A percentile compares a stretch with the other conserved stretches of the same genome.
Evolutionary conservation across 2,888 invertebrate genomes (phyloP).

Genomic region (Steinernema scapterisci): DNA sequence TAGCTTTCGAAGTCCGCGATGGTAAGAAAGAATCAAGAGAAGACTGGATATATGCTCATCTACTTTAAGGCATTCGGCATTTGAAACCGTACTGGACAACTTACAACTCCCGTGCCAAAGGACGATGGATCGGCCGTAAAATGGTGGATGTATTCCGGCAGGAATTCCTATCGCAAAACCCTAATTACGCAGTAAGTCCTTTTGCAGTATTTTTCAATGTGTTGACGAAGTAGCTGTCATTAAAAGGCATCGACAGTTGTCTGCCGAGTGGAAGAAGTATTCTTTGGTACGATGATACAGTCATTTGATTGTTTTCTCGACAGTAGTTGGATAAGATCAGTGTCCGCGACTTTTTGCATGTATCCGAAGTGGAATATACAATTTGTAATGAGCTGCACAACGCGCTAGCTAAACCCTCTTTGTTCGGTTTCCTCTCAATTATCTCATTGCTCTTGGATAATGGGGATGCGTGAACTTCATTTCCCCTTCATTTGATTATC

Average conservation of each 20-base stretch:
- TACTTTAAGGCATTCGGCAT: slow-evolving; percentile 52
- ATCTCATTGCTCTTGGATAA: not conserved
- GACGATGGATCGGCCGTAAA: slow-evolving; percentile 58
- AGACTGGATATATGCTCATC: too few relatives aligned
- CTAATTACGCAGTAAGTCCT: slow-evolving; percentile 57
- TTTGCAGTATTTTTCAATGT: not conserved
- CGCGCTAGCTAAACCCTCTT: not conserved
- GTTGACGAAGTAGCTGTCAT: too few relatives aligned
- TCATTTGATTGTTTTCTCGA: too few relatives aligned
- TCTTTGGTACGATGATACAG: too few relatives aligned
- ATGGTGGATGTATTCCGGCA: slow-evolving; percentile 58
- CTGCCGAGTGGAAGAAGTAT: too few relatives aligned
- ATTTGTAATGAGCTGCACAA: too few relatives aligned
- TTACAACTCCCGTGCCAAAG: slow-evolving; percentile 53
- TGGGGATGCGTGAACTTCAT: not conserved
- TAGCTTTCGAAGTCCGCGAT: slow-evolving; percentile 51
- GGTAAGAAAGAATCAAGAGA: slow-evolving; percentile 41
- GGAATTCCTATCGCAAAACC: slow-evolving; percentile 59
- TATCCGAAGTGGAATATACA: too few relatives aligned
- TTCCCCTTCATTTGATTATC: not conserved
- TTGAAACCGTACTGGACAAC: slow-evolving; percentile 63
- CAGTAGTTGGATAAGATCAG: too few relatives aligned
- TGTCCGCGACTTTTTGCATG: too few relatives aligned
- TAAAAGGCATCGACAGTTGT: too few relatives aligned
- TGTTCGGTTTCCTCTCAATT: not conserved